These are phyloP conservation scores for Laspeyria flexula DNA, from an alignment of 2,888 invertebrate species.

Conservation along the genomic window DNA sequence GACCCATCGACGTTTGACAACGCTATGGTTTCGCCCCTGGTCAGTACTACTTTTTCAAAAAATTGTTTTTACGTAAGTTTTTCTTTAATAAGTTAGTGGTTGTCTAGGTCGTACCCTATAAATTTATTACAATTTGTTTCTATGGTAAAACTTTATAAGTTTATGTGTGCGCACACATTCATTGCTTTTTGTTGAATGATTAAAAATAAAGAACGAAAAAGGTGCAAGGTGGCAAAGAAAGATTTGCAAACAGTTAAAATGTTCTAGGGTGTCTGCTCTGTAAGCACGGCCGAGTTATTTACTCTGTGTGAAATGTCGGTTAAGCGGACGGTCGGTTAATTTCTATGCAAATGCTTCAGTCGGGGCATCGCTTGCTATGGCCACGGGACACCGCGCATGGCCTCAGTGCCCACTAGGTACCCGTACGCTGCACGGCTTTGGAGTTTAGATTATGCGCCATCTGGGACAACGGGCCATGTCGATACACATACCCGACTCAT, in stretches of 20 bases:
- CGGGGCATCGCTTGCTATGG: constrained; percentile 42
- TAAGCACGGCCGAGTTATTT: constrained; percentile 62
- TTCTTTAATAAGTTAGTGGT: no score
- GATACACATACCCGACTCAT: constrained; percentile 30
- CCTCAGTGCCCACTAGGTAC: constrained; percentile 17
- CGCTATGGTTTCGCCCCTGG: no score
- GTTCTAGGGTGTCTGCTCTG: constrained; percentile 21
- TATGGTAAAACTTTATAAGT: no score
- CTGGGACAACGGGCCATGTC: constrained; percentile 34
- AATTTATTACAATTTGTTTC: no score
- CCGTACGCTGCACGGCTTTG: constrained; percentile 45
- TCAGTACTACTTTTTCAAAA: no score
- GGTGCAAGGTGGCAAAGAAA: constrained; percentile 19
- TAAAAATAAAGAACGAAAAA: constrained; percentile 24
- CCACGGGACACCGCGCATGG: constrained; percentile 20
- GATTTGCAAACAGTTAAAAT: constrained; percentile 23
- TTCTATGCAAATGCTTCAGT: constrained; percentile 78
- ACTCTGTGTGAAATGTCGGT: constrained; percentile 76
- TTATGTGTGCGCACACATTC: no score
- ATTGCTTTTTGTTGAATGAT: neutral
- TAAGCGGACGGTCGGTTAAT: constrained; percentile 70
- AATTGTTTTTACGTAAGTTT: no score
- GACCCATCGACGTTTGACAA: no score
- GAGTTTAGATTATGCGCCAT: constrained; percentile 49
- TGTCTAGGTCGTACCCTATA: no score